Conservation (phyloP, 2,888 invertebrate genomes). For the Athalia circularis region DNA sequence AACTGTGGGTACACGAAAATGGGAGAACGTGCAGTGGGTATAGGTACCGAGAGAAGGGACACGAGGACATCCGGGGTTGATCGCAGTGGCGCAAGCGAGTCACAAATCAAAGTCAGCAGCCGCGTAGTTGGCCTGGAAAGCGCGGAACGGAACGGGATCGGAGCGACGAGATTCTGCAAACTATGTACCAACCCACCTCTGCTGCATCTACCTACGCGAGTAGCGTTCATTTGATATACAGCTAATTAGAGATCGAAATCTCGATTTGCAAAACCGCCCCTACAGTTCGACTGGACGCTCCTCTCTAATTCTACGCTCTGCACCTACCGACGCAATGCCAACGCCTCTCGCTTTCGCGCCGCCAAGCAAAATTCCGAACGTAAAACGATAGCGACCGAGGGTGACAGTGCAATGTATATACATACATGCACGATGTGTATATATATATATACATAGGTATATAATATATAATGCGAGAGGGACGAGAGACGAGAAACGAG, state of each 20-base stretch:
- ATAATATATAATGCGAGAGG: too few relatives aligned
- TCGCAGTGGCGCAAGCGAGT: slow-evolving; percentile 20
- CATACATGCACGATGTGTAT: neutral
- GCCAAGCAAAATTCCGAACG: neutral
- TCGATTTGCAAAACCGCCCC: slow-evolving; percentile 47
- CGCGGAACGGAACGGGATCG: neutral
- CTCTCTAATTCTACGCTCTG: neutral
- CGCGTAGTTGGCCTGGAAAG: neutral
- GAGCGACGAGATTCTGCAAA: slow-evolving; percentile 7
- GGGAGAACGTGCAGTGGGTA: neutral
- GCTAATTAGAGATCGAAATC: slow-evolving; percentile 73
- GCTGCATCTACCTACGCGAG: slow-evolving; percentile 37
- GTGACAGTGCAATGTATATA: neutral
- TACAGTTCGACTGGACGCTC: neutral
- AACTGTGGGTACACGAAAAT: too few relatives aligned
- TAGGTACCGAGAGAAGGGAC: neutral
- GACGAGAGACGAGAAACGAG: slow-evolving; percentile 37
- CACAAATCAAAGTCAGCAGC: slow-evolving; percentile 39
- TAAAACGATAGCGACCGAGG: slow-evolving; percentile 6
- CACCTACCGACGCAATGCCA: slow-evolving; percentile 10
- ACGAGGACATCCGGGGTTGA: slow-evolving; percentile 1
- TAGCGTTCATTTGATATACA: slow-evolving; percentile 71
- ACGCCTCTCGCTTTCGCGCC: neutral
- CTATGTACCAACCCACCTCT: too few relatives aligned
- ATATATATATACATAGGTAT: too few relatives aligned